These are phyloP conservation scores for Apocheima hispidaria DNA, from an alignment of 2,888 invertebrate species.

Conservation along the genomic window DNA sequence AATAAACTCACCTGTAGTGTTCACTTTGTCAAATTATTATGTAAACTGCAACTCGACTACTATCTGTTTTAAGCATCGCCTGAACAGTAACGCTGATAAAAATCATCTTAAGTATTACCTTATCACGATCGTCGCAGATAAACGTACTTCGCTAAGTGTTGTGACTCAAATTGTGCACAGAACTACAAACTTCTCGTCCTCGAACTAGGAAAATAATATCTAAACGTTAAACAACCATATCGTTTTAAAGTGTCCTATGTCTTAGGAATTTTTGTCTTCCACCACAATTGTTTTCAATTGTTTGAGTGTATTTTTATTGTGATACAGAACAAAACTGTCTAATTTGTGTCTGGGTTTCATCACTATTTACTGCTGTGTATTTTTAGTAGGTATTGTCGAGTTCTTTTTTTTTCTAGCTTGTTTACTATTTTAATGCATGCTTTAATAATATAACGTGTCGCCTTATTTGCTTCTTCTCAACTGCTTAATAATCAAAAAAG, in stretches of 20 bases:
- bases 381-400: neutral
- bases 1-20: conserved; percentile 61
- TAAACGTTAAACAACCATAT: neutral
- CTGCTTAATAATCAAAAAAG: no score
- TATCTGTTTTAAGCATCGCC: conserved; percentile 49
- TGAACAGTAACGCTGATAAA: conserved; percentile 61
- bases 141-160: conserved; percentile 25
- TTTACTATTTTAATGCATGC: neutral
- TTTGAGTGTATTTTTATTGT: neutral
- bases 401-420: neutral
- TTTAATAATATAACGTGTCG: neutral
- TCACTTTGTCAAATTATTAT: conserved; percentile 54
- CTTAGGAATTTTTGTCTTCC: no score
- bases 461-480: no score
- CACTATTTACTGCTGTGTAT: conserved; percentile 3
- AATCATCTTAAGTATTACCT: conserved; percentile 69
- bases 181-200: neutral
- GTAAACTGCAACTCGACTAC: conserved; percentile 48
- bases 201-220: neutral
- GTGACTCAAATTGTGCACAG: conserved; percentile 14
- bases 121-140: conserved; percentile 57
- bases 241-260: neutral
- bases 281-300: neutral
- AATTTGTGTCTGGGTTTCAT: neutral
- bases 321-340: neutral